These are phyloP conservation scores for Spodoptera frugiperda DNA, from an alignment of 1,140 invertebrate genomes.

Conservation along the genomic window DNA sequence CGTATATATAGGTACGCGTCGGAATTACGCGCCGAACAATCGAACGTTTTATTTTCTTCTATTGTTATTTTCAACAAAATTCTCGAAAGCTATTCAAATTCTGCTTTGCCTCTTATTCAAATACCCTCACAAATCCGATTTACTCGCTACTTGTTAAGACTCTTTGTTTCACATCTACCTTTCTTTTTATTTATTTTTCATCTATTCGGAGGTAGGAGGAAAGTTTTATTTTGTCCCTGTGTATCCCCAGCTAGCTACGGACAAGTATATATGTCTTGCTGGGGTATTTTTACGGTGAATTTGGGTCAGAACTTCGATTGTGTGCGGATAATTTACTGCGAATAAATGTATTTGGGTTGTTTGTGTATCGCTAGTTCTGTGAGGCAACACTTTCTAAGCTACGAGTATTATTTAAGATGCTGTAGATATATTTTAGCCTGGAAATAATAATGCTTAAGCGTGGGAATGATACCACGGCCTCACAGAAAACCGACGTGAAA, in stretches of 20 bases:
- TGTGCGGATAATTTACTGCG: conserved; percentile 20
- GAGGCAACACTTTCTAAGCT: background rate
- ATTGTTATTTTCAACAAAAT: conserved; percentile 45
- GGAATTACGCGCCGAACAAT: conserved; percentile 17
- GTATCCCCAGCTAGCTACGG: background rate
- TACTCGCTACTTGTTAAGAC: conserved; percentile 71
- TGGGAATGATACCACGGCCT: too few relatives aligned
- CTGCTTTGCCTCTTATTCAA: conserved; percentile 70
- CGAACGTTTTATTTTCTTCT: conserved; percentile 32
- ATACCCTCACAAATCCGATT: conserved; percentile 76
- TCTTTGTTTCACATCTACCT: conserved; percentile 64
- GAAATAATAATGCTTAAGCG: too few relatives aligned
- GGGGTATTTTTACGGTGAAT: conserved; percentile 20
- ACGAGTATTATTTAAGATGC: background rate
- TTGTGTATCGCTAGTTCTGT: background rate
- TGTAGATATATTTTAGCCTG: too few relatives aligned
- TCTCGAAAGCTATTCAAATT: conserved; percentile 45
- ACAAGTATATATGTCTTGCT: background rate
- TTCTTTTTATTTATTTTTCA: conserved; percentile 48
- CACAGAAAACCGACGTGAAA: too few relatives aligned
- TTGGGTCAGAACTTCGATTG: conserved; percentile 32
- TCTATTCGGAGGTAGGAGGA: conserved; percentile 41
- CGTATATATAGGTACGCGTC: conserved; percentile 1
- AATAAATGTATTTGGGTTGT: conserved; percentile 27
- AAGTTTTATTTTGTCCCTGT: conserved; percentile 20